Evolutionary conservation across 2,113 vertebrate genomes (phyloP).

Genomic region (Malurus alboscapulatus): DNA sequence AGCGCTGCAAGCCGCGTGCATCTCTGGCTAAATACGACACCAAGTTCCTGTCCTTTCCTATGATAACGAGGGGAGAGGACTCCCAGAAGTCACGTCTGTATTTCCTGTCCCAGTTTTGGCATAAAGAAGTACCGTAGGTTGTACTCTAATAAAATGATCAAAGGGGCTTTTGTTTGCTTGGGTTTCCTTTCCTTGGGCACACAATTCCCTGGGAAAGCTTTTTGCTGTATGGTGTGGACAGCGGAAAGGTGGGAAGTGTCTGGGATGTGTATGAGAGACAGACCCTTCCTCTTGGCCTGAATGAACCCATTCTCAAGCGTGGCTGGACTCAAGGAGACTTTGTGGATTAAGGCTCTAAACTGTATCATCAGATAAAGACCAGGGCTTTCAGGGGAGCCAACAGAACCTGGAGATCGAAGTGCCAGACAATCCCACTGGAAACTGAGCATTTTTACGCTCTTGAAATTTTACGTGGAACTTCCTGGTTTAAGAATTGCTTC

Average conservation of each 20-base stretch:
- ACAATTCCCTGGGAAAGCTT: background rate
- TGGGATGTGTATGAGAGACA: background rate
- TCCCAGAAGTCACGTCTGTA: conserved; percentile 32
- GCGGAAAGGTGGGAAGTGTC: background rate
- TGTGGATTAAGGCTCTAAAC: background rate
- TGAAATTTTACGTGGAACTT: background rate
- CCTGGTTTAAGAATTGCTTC: background rate
- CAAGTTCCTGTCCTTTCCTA: background rate
- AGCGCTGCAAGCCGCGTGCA: background rate
- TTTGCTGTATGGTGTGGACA: background rate
- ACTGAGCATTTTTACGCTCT: background rate
- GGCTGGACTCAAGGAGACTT: background rate
- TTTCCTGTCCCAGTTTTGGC: conserved; percentile 23
- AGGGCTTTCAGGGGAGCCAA: background rate
- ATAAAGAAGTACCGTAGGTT: background rate
- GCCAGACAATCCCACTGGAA: background rate
- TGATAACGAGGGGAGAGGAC: background rate
- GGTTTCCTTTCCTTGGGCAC: background rate
- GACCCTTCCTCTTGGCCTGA: background rate
- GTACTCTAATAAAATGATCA: background rate
- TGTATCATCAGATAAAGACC: background rate
- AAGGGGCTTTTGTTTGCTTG: background rate
- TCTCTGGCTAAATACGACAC: background rate
- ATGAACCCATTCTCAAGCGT: background rate
- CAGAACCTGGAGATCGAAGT: background rate